Evolutionary conservation across 2,888 invertebrate genomes (phyloP).

Genomic region (Rhingia rostrata): DNA sequence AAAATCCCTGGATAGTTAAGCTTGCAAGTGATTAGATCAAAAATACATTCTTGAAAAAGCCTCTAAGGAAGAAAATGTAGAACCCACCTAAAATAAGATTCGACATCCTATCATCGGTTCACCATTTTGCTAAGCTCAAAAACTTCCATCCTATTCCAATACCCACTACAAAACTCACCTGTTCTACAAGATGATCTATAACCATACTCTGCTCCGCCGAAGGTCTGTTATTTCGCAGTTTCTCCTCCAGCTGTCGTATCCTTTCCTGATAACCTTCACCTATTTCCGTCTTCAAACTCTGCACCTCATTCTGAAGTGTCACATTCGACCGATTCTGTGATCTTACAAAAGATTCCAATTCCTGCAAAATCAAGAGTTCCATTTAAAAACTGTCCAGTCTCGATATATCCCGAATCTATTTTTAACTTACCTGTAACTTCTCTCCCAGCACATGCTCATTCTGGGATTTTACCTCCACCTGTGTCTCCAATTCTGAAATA

Average conservation of each 20-base stretch:
- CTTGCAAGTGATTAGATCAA: too few relatives aligned
- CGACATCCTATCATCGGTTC: too few relatives aligned
- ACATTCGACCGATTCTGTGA: conserved; percentile 81
- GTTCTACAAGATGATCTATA: conserved; percentile 83
- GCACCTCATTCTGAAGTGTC: conserved; percentile 80
- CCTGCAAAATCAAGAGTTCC: conserved; percentile 66
- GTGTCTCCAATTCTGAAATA: conserved; percentile 89
- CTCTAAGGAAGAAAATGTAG: too few relatives aligned
- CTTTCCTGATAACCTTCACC: conserved; percentile 79
- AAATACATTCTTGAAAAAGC: too few relatives aligned
- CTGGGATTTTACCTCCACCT: conserved; percentile 87
- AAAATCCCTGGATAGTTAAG: too few relatives aligned
- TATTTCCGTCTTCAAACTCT: conserved; percentile 80
- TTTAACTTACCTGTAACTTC: conserved; percentile 79
- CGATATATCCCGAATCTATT: conserved; percentile 11
- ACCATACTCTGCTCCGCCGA: conserved; percentile 83
- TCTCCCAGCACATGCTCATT: conserved; percentile 87
- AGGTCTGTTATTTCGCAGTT: conserved; percentile 83
- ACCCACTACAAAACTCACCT: conserved; percentile 75
- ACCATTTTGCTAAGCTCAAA: too few relatives aligned
- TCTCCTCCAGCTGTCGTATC: conserved; percentile 82
- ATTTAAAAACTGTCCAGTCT: too few relatives aligned
- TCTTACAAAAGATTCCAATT: conserved; percentile 80
- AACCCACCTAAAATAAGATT: too few relatives aligned
- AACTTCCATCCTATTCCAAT: too few relatives aligned